Percentiles rank a stretch among this genome's conserved stretches.
Conservation (phyloP, 2,113 vertebrate species). For the Myrmophylax atrothorax region DNA sequence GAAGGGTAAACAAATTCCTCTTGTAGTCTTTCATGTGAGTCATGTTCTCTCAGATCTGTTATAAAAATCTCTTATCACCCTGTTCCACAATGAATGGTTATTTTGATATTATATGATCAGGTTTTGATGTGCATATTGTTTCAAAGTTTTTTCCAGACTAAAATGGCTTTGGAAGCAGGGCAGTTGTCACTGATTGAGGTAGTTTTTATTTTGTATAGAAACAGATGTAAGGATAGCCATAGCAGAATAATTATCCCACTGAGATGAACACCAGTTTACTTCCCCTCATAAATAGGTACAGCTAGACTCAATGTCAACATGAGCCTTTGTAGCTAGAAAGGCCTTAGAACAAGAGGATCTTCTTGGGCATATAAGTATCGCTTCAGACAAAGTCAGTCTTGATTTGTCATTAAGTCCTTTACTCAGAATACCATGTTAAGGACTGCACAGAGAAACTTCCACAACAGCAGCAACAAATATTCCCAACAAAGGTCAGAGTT, state of each 20-base stretch:
- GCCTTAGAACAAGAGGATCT: background rate
- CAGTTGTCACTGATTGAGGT: background rate
- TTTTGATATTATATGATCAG: background rate
- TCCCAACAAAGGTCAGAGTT: slow-evolving; percentile 9
- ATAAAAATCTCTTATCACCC: background rate
- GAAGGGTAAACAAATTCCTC: background rate
- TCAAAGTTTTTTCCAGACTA: background rate
- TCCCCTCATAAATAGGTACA: background rate
- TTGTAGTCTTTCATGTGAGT: background rate
- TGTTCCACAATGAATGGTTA: background rate
- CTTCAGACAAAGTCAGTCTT: background rate
- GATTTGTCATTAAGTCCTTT: background rate
- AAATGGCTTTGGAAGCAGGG: background rate
- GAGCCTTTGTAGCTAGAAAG: background rate
- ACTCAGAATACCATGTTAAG: background rate
- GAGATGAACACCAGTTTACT: background rate
- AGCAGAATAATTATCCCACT: background rate
- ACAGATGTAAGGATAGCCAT: background rate
- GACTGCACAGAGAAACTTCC: background rate
- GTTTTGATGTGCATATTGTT: background rate
- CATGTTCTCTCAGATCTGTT: background rate
- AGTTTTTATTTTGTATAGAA: background rate
- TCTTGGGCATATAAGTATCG: background rate
- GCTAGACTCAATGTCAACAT: background rate
- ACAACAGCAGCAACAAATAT: background rate